Evolutionary conservation across 2,113 vertebrate species (phyloP), one percentile per base, ranked within the genome.

Genomic region (Nannospalax galili): DNA sequence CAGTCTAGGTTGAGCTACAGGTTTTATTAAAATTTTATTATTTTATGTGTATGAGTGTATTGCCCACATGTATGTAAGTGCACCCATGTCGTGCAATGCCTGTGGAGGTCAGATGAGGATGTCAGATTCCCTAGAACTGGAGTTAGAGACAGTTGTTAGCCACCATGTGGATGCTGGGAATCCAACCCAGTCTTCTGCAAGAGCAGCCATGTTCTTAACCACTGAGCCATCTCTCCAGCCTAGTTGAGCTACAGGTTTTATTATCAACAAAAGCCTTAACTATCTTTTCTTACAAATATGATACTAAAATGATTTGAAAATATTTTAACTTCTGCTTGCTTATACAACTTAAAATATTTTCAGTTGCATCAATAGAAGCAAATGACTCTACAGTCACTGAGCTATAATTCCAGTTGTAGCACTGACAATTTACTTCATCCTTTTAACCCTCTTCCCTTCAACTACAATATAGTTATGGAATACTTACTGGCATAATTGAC

Each of bases 281-380:
- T 42, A 88, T 14, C n/a, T 10, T 52, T 26, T 81, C 67, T 79
- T 93, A 88, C 20, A 81, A 28, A 24, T n/a, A 35, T 56, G 20
- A 82, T 92, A 88, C 62, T 65, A 60, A 95, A 82, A 30, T 22
- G 35, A 93, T 1, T 9, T 84, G 48, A 82, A 65, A 90, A 56
- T 78, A 75, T 22, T 48, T 64, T 89, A 80, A 30, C 17, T 15
- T 92, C 26, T 92, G 62, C 80, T n/a, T 92, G 62, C 80, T n/a
- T 88, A 26, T 11, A 70, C 1, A 74, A 60, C 28, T 32, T 64
- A 78, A 85, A 94, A 69, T 2, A 20, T 84, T 45, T 87, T 80
- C n/a, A 69, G 58, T 77, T 84, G 35, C 74, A 60, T 82, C 22
- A 89, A 7, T 72, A 52, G 86, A 62, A 80, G 64, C 7, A 72